These are phyloP conservation scores for Tetramorium alpestre DNA, from an alignment of 1,140 invertebrate species.

Conservation along the genomic window DNA sequence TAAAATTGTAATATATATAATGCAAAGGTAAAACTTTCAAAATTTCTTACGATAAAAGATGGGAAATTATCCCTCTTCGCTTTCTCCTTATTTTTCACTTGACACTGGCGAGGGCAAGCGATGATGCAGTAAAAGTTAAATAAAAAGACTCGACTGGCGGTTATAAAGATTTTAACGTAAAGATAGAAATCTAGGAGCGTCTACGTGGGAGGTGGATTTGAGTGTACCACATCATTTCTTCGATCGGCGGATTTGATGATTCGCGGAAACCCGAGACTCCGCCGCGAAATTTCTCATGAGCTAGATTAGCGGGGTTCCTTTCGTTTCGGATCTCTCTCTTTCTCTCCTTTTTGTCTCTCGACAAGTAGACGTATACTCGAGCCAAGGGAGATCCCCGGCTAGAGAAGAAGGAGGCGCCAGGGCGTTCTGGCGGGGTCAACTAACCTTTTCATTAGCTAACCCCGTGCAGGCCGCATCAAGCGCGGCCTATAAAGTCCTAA, in stretches of 20 bases:
- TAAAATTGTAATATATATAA: not conserved
- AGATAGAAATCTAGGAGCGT: conserved; percentile 51
- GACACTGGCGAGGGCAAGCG: not conserved
- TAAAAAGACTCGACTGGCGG: not conserved
- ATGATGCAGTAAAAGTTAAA: not conserved
- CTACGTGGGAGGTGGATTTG: conserved; percentile 68
- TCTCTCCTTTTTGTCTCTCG: conserved; percentile 19
- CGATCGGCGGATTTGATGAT: conserved; percentile 56
- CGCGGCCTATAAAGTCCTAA: conserved; percentile 80
- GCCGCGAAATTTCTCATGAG: conserved; percentile 69
- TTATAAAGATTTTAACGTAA: not conserved
- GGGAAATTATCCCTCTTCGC: not conserved
- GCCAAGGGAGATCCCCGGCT: conserved; percentile 44
- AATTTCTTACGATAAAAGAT: not conserved
- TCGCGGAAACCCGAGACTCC: conserved; percentile 65
- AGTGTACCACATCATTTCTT: conserved; percentile 41
- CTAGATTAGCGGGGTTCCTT: conserved; percentile 61
- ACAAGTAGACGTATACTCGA: conserved; percentile 41
- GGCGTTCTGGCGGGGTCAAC: conserved; percentile 84
- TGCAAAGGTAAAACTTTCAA: not conserved
- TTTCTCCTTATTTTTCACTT: not conserved
- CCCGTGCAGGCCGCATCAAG: conserved; percentile 74
- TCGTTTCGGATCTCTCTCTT: conserved; percentile 21
- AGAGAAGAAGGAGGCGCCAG: conserved; percentile 82
- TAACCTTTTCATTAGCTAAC: conserved; percentile 86